Evolutionary conservation across 2,113 vertebrate species (phyloP).

Genomic region (Gallinago paraguaiae): DNA sequence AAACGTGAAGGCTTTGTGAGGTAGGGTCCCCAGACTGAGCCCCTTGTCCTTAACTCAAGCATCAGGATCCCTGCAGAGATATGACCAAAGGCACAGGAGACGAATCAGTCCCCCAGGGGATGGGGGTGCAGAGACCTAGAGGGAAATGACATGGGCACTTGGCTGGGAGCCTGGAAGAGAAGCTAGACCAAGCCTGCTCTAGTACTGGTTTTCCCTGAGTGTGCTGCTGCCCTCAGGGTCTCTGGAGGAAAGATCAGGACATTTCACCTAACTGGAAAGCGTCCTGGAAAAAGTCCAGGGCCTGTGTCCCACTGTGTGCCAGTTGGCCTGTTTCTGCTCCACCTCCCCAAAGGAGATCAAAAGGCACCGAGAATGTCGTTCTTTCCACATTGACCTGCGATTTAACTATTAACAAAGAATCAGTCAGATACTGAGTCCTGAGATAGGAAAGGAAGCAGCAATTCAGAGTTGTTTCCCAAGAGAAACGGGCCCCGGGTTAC

Average conservation of each 20-base stretch:
- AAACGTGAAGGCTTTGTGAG: not conserved
- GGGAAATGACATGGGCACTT: not conserved
- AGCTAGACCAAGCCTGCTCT: not conserved
- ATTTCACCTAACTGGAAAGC: not conserved
- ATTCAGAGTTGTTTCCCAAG: not conserved
- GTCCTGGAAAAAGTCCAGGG: not conserved
- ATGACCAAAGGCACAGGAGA: not conserved
- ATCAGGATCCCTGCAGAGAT: not conserved
- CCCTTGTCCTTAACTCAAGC: not conserved
- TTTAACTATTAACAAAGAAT: not conserved
- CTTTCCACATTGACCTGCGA: not conserved
- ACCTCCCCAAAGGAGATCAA: not conserved
- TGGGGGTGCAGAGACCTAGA: rapidly evolving
- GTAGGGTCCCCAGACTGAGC: not conserved
- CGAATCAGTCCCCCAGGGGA: not conserved
- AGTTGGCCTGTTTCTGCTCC: not conserved
- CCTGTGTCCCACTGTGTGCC: not conserved
- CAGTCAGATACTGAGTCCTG: not conserved
- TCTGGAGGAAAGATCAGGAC: not conserved
- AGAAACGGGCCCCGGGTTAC: not conserved
- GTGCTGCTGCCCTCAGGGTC: not conserved
- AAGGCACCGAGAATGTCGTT: not conserved
- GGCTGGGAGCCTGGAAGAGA: not conserved
- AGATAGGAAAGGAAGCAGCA: not conserved
- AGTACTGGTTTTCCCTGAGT: rapidly evolving